A percentile compares a stretch with the other conserved stretches of the same genome.
These are phyloP conservation scores for Galerucella nymphaeae DNA, from an alignment of 2,888 invertebrate genomes.

Conservation along the genomic window DNA sequence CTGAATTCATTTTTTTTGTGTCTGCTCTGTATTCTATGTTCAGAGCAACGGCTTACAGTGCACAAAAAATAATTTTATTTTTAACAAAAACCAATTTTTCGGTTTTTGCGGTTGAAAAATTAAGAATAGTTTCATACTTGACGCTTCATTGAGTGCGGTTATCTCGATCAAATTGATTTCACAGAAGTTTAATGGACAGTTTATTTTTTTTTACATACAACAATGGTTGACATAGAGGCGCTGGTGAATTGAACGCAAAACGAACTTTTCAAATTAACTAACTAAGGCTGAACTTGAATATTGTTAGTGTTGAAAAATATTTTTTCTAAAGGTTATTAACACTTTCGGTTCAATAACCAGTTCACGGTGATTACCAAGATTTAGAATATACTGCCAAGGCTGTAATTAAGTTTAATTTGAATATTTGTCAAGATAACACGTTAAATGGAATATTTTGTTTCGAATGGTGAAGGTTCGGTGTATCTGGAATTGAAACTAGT, in stretches of 20 bases:
- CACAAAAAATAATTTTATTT: conserved; percentile 14
- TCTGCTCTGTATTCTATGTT: background rate
- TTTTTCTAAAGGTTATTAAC: conserved; percentile 15
- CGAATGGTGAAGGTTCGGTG: background rate
- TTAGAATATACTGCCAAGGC: conserved; percentile 1
- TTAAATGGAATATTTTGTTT: background rate
- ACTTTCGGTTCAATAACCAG: conserved; percentile 15
- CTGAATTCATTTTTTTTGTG: background rate
- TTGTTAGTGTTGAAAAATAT: conserved; percentile 11
- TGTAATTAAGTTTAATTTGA: conserved; percentile 5
- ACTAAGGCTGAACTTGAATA: background rate
- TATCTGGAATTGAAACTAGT: background rate
- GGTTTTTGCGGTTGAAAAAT: conserved; percentile 34
- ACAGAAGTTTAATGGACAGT: conserved; percentile 42
- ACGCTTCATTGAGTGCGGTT: conserved; percentile 41
- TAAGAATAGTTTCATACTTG: conserved; percentile 42
- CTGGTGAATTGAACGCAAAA: conserved; percentile 33
- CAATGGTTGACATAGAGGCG: conserved; percentile 29
- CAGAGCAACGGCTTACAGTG: background rate
- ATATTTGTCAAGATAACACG: background rate
- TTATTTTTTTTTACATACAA: conserved; percentile 33
- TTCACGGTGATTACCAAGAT: conserved; percentile 5
- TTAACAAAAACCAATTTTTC: conserved; percentile 27
- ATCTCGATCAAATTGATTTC: conserved; percentile 42
- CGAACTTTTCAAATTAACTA: too few species aligned